These are phyloP conservation scores for Astropecten irregularis DNA, from an alignment of 53 echinoderm and acorn worm genomes.

Conservation along the genomic window DNA sequence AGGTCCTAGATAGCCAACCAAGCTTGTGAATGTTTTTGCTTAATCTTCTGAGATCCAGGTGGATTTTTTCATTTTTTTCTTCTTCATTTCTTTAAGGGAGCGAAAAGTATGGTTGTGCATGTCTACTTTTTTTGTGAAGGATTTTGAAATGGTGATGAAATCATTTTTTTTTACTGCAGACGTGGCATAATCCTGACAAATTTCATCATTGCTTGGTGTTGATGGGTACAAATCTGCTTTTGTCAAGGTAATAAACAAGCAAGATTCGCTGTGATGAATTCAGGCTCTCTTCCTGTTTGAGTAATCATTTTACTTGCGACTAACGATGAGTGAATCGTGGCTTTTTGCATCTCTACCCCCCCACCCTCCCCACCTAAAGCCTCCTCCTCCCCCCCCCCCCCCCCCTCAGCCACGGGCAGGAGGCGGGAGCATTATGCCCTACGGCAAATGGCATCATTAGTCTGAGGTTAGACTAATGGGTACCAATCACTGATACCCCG, in stretches of 20 bases:
- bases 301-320: slow-evolving; percentile 19
- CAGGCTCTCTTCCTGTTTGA: neutral
- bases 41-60: too few species aligned
- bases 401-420: too few species aligned
- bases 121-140: neutral
- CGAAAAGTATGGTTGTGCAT: neutral
- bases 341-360: too few species aligned
- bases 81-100: neutral
- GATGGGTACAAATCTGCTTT: too few species aligned
- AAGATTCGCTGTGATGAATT: neutral
- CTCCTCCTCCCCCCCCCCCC: too few species aligned
- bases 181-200: slow-evolving; percentile 26
- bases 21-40: slow-evolving; percentile 16
- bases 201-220: neutral
- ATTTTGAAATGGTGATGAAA: neutral
- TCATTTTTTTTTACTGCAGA: slow-evolving; percentile 6
- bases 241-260: too few species aligned
- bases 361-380: too few species aligned
- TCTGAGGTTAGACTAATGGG: slow-evolving; percentile 20
- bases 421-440: slow-evolving; percentile 2
- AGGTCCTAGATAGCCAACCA: slow-evolving; percentile 17
- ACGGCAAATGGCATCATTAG: slow-evolving; percentile 35
- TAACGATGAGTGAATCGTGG: slow-evolving; percentile 24
- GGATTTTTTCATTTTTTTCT: too few species aligned
- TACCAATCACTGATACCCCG: slow-evolving; percentile 24